phyloP scores from a whole-genome alignment of 2,888 invertebrate species.

The Psylliodes chrysocephalus region DNA sequence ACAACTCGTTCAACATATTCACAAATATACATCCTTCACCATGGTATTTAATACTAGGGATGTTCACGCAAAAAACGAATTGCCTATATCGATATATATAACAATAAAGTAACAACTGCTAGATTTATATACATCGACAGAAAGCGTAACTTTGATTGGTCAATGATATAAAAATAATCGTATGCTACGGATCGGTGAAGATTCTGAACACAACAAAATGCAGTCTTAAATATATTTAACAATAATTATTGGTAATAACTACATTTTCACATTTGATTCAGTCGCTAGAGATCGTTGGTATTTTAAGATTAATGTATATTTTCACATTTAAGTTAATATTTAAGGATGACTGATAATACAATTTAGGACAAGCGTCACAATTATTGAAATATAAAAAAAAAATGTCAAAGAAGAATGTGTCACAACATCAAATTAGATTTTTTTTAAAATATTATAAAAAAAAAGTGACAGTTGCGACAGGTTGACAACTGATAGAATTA shows the following conservation, averaged over 20 bases:
- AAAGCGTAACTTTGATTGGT: constrained; percentile 65
- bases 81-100: constrained; percentile 54
- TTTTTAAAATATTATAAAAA: too few relatives aligned
- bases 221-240: constrained; percentile 10
- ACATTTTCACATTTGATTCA: not conserved
- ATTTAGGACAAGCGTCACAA: too few relatives aligned
- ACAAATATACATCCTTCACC: constrained; percentile 66
- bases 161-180: constrained; percentile 66
- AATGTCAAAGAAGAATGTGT: too few relatives aligned
- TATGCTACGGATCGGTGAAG: constrained; percentile 55
- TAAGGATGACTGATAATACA: too few relatives aligned
- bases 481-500: too few relatives aligned
- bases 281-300: not conserved
- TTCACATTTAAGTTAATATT: too few relatives aligned
- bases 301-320: too few relatives aligned
- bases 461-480: too few relatives aligned
- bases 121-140: constrained; percentile 65
- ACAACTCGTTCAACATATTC: constrained; percentile 60
- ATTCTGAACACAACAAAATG: constrained; percentile 47
- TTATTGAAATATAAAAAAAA: too few relatives aligned
- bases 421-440: too few relatives aligned
- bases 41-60: constrained; percentile 60
- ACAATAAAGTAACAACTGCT: constrained; percentile 64
- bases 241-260: too few relatives aligned
- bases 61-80: constrained; percentile 57